Base-by-base conservation (phyloP, 1,140 invertebrate species). In the Drosophila nigrodunni region DNA sequence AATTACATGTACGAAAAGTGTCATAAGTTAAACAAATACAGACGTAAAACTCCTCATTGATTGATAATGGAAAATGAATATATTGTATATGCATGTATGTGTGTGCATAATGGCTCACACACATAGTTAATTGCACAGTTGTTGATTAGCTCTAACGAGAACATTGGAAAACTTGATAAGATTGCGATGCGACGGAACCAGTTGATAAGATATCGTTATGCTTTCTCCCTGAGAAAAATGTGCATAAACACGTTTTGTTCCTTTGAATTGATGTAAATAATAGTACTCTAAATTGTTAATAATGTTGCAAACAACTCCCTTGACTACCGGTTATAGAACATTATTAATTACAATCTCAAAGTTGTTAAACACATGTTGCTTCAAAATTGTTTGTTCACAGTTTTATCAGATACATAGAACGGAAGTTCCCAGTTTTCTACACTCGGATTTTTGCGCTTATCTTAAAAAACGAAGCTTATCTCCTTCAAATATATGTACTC, bases 1-100 rank as follows among this genome's bases (percentile, higher is more conserved):
- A 34, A 47, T 62, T 54, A 35, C 35, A 43, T 61, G 46, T 44
- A 10, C 55, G 30, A 67, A 35, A 30, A 37, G 68, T 75, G 73
- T 75, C 73, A 71, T 75, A 75, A 70, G 44, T 67, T 39, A 58
- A 52, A 25, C 35, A 43, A 50, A 55, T 41, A 41, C 73, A 43
- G 34, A 64, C 68, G 50, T 44, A 39, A n/a, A 30, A 49, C 55
- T 59, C 37, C 46, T 37, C 43, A 62, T 57, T 69, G 69, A 68
- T 47, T 47, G 44, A 50, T 41, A 57, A 65, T 49, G 55, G 43
- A 72, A 71, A 49, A 37, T 50, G 57, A 64, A 46, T 54, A 47
- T 50, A 66, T 21, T 21, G 18, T 58, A 41, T 41, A 41, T 41
- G 11, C 25, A 41, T 41, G 39, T 8, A 10, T 5, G 25, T 30